Evolutionary conservation across 1,140 invertebrate species (phyloP), one percentile per base, ranked within the genome.

Genomic region (Lycorma delicatula): DNA sequence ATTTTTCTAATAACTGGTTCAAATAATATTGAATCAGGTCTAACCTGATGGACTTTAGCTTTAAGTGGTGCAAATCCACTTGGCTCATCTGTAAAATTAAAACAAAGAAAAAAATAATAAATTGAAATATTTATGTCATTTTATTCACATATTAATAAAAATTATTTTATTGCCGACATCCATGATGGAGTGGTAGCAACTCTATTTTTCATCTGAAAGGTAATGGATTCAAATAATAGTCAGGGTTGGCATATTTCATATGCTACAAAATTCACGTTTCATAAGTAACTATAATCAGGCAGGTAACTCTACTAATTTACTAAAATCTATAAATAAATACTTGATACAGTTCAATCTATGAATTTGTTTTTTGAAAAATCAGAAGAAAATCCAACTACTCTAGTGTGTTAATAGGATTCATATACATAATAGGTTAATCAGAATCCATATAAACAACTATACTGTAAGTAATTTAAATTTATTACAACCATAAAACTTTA

Each of bases 1-100:
- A 94, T 71, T 77, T 91, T 91, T 16, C 91, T 75, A 1, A 90
- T 64, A 55, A 84, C 76, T 0, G 85, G 81, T 53, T 82, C 79
- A 65, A 85, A 87, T 41, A 89, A 72, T 18, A 87, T 77, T 1
- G 87, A 75, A 62, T 85, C 77, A 64, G 80, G 81, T 28, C 79
- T 73, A 1, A 78, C 56, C 31, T 74, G 69, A 63, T 76, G 71
- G 12, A 77, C 63, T 60, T 71, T 71, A 1, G 63, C 56, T 18
- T 71, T 41, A 78, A 71, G 70, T 74, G 77, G 68, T 68, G 75
- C 59, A 73, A 73, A 72, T 44, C 68, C 68, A 61, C 75, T 78
- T 26, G 70, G 68, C 31, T 41, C 61, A 64, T 77, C 71, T 76
- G 58, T 26, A 68, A 67, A 27, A 62, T 62, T 57, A 53, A 31